Evolutionary conservation across 2,888 invertebrate species (phyloP).

Genomic region (Linnaemya vulpina): DNA sequence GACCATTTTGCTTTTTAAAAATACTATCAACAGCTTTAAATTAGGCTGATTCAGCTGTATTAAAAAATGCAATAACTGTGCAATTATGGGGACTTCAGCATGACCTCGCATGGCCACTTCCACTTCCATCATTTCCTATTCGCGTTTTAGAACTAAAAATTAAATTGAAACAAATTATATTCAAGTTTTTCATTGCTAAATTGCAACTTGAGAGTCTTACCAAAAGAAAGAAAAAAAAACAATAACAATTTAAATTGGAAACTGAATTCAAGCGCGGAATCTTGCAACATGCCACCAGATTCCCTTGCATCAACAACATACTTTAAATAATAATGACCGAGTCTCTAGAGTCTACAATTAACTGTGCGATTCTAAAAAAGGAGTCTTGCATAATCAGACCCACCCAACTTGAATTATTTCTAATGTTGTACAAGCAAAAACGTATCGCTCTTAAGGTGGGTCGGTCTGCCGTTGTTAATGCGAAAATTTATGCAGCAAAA

Average conservation of each 20-base stretch:
- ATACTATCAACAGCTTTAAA: no score
- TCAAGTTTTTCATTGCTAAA: neutral
- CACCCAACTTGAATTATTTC: slow-evolving; percentile 41
- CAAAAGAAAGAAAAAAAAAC: neutral
- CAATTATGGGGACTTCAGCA: no score
- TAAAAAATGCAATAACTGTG: no score
- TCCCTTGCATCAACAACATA: slow-evolving; percentile 32
- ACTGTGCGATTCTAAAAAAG: slow-evolving; percentile 50
- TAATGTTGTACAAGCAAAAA: slow-evolving; percentile 1
- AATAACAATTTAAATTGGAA: neutral
- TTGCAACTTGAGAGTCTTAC: neutral
- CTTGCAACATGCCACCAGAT: slow-evolving; percentile 17
- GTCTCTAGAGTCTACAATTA: slow-evolving; percentile 41
- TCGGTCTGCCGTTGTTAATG: slow-evolving; percentile 35
- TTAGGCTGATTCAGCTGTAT: no score
- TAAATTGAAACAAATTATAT: neutral
- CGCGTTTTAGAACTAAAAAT: neutral
- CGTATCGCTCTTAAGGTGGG: slow-evolving; percentile 45
- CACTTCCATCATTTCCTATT: no score
- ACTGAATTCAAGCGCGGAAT: neutral
- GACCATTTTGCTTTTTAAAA: no score
- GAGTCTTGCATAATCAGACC: slow-evolving; percentile 50
- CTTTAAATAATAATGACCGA: slow-evolving; percentile 40
- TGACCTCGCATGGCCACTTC: no score
- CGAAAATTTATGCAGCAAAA: slow-evolving; percentile 26